Base-by-base conservation (phyloP, 2,888 invertebrate genomes). In the Ellobium chinense region DNA sequence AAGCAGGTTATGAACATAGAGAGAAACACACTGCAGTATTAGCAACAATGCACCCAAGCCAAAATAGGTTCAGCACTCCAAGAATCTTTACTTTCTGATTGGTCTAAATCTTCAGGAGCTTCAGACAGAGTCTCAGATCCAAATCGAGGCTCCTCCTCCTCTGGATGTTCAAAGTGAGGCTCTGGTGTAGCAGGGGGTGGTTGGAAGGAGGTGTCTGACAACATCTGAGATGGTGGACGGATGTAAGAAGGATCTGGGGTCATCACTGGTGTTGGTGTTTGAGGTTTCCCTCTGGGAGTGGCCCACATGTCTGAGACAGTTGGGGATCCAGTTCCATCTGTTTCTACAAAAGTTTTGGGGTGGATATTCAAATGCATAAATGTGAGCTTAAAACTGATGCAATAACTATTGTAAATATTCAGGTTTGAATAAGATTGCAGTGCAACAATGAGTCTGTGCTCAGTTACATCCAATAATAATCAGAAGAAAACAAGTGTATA, bases 81-180 rank as follows among this genome's bases (percentile, higher is more conserved):
- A n/a, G 12, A 54, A n/a, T n/a, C 4, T 60, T 72, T 72, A 72
- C 72, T 72, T 72, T 72, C 72, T 60, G 72, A 58, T 18, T 58
- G 36, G 12, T 24, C 36, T 29, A 58, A 37, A 34, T 60, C 72
- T 24, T 60, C 58, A 2, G 12, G 58, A 24, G 69, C 18, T 27
- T 74, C 73, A 24, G 73, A 37, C 7, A 75, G 18, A n/a, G 54
- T 29, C 29, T 75, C 65, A 34, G 31, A 39, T 29, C 46, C 65
- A 46, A 63, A 63, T 2, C n/a, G 31, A n/a, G 65, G 65, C 54
- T 21, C 34, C 4, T 34, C 36, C 36, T 24, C 29, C 9, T 36
- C 60, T 56, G 46, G 14, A n/a, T 18, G 46, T 34, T 70, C 54
- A 29, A 7, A 24, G 29, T 21, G 36, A 54, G 70, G 70, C n/a